These are phyloP conservation scores for Napeogenes sylphis DNA, from an alignment of 2,888 invertebrate genomes.

Conservation along the genomic window DNA sequence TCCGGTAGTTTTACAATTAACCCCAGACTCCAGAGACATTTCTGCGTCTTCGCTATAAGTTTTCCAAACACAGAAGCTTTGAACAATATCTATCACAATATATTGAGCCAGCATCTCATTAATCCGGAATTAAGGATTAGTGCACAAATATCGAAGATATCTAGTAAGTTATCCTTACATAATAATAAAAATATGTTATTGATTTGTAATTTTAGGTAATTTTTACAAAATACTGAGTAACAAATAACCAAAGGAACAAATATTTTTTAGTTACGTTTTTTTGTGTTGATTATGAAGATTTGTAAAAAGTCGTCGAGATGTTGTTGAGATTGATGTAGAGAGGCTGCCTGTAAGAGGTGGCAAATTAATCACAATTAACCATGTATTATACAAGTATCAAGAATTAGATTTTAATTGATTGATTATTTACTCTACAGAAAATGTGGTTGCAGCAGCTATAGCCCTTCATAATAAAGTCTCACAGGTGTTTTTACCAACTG, in stretches of 20 bases:
- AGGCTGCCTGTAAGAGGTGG: too few relatives aligned
- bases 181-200: not conserved
- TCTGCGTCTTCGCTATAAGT: conserved; percentile 91
- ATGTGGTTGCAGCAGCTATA: conserved; percentile 89
- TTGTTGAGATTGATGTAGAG: too few relatives aligned
- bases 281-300: too few relatives aligned
- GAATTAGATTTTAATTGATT: too few relatives aligned
- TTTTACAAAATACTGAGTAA: too few relatives aligned
- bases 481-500: conserved; percentile 94
- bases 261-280: too few relatives aligned
- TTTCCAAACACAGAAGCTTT: conserved; percentile 90
- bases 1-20: conserved; percentile 98
- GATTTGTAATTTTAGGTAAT: too few relatives aligned
- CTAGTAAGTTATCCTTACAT: conserved; percentile 51
- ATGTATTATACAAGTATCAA: too few relatives aligned
- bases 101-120: conserved; percentile 89
- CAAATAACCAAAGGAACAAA: too few relatives aligned
- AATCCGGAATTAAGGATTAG: conserved; percentile 90
- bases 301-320: too few relatives aligned
- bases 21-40: conserved; percentile 93
- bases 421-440: conserved; percentile 49
- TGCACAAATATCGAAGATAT: conserved; percentile 81
- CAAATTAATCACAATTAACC: too few relatives aligned
- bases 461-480: conserved; percentile 91
- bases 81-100: conserved; percentile 91